Base-by-base conservation (phyloP, 2,113 vertebrate species). In the Ctenodactylus gundi region DNA sequence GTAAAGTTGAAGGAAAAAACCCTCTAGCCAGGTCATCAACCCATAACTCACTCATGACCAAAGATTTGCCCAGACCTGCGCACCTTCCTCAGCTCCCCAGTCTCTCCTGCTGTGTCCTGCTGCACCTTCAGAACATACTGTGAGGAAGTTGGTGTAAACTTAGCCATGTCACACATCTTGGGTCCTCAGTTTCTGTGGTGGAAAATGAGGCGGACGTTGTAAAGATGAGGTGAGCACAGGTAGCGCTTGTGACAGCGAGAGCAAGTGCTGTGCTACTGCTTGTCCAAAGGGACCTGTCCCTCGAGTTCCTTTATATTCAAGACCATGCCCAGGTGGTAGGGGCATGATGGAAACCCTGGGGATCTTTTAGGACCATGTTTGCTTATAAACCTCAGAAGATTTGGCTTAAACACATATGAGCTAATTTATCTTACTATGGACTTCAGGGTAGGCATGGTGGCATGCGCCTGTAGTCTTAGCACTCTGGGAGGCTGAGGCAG, bases 21-120 rank as follows among this genome's bases (percentile, higher is more conserved):
- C 25, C 76, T 68, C 68, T 23, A 34, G 44, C 39, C 0, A 6
- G 60, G 4, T 60, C 53, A 27, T 67, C 8, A 67, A 39, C 27
- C 60, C 18, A 21, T 29, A 67, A 86, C 4, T 18, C 58, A 15
- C 20, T 39, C 0, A 1, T 39, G 29, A 23, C 34, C 12, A 41
- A 51, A 13, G 55, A 77, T 53, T 27, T 57, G 12, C 21, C 75
- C 49, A 10, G 57, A n/a, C n/a, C n/a, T n/a, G n/a, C n/a, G n/a
- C n/a, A n/a, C n/a, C n/a, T n/a, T n/a, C n/a, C n/a, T n/a, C n/a
- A n/a, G n/a, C n/a, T 46, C 31, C 15, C 57, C 11, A 2, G 55
- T 41, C 8, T n/a, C n/a, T 29, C 29, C 51, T 17, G 9, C 0
- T 0, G n/a, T 13, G n/a, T 0, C 65, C 18, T 53, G 41, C 62